phyloP scores from a whole-genome alignment of 1,140 invertebrate genomes.

The Steinernema feltiae region DNA sequence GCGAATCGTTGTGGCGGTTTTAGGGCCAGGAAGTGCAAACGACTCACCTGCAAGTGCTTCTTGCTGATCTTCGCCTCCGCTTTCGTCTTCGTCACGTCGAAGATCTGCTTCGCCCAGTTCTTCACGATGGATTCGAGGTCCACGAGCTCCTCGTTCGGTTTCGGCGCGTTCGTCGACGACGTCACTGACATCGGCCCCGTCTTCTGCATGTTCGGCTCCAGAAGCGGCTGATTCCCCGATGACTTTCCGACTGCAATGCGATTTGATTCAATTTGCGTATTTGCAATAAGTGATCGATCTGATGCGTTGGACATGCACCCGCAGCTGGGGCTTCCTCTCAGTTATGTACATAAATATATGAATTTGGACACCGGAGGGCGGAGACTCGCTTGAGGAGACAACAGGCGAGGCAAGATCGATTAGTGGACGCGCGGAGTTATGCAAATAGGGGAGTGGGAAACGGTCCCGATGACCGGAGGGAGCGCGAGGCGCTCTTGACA shows the following conservation, averaged over 20 bases:
- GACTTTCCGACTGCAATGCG: not conserved
- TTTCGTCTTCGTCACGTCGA: conserved; percentile 54
- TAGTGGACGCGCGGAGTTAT: not conserved
- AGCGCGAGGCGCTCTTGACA: not conserved
- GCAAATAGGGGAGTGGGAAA: not conserved
- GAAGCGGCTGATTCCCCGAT: not conserved
- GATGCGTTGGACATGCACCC: not conserved
- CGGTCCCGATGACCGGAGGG: not conserved
- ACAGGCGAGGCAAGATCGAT: not conserved
- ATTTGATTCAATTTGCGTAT: not conserved
- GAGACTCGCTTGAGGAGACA: not conserved
- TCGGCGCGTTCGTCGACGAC: not conserved
- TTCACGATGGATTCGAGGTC: conserved; percentile 58
- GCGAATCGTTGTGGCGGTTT: too few relatives aligned
- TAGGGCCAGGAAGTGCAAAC: not conserved
- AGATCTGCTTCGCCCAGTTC: conserved; percentile 58
- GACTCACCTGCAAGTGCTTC: conserved; percentile 50
- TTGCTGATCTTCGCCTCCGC: conserved; percentile 53
- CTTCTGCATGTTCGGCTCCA: conserved; percentile 6
- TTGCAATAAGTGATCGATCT: not conserved
- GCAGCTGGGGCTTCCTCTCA: not conserved
- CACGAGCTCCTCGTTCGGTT: conserved; percentile 34
- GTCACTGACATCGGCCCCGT: not conserved
- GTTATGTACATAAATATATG: not conserved
- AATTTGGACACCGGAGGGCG: not conserved